phyloP scores from a whole-genome alignment of 2,113 vertebrate genomes.

The Galeopterus variegatus region DNA sequence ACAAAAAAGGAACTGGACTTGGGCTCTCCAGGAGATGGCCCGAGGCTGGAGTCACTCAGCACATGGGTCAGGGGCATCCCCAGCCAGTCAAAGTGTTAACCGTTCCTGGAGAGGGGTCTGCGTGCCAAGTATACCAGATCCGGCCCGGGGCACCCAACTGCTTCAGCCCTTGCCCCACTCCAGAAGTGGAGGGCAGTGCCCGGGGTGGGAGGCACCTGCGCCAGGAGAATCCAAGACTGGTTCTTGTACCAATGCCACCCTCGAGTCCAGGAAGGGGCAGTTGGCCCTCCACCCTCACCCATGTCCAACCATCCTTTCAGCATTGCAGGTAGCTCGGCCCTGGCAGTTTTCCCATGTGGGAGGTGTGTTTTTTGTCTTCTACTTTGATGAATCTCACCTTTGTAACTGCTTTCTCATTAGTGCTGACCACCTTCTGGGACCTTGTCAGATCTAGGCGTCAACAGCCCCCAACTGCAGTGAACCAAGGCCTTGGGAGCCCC shows the following conservation, averaged over 20 bases:
- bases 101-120: background rate
- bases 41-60: background rate
- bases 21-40: background rate
- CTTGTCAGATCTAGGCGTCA: too few species aligned
- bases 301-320: too few species aligned
- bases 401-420: background rate
- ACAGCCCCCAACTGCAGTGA: too few species aligned
- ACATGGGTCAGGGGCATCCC: background rate
- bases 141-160: background rate
- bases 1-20: background rate
- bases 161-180: too few species aligned
- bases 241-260: background rate
- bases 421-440: constrained; percentile 76
- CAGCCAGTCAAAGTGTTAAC: constrained; percentile 28
- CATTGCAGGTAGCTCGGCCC: too few species aligned
- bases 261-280: too few species aligned
- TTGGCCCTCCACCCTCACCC: too few species aligned
- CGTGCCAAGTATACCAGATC: background rate
- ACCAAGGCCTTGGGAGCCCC: too few species aligned
- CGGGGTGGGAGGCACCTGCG: background rate
- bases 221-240: background rate
- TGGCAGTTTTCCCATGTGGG: too few species aligned
- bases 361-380: background rate
- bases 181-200: background rate
- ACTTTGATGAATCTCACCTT: background rate